Evolutionary conservation across 1,140 invertebrate species (phyloP), one percentile per base, ranked within the genome.

Genomic region (Pogonus chalceus): DNA sequence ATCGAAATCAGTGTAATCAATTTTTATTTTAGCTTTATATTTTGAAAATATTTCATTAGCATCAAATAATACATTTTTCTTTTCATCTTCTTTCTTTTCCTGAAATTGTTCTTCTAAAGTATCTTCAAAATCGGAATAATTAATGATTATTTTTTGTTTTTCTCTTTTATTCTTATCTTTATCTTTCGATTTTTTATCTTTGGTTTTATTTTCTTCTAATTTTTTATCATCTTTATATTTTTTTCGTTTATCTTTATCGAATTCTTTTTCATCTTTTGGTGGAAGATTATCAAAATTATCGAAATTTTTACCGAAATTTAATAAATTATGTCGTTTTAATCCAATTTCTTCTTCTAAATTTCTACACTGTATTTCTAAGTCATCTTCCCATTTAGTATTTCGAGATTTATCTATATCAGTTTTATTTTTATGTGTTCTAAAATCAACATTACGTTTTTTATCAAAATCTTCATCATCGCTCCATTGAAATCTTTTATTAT

Each of bases 1-100:
- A 43, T 43, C 37, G 18, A 43, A 43, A 43, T 43, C 37, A 43
- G 37, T 10, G 18, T 43, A 43, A 43, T 43, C 37, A 10, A 43
- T 43, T 43, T 43, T 43, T 10, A 43, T 43, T 43, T 43, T 43
- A 12, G 37, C 9, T 18, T 18, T 9, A 18, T 9, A 9, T 4
- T 16, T 7, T 18, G 37, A 12, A 31, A 31, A 31, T 18, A 12
- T 18, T 10, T 9, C 18, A 10, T 43, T 16, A 4, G 7, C 37
- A 4, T 43, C 18, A 31, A 31, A 31, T 14, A 31, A 31, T 4
- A 18, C 4, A 10, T 10, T 10, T 12, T 43, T 16, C 37, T 43
- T 18, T 43, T 43, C 18, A 4, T 43, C 3, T 18, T 43, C 18
- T 16, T 43, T 18, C 3, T 43, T 16, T 10, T 16, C 18, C 18